Evolutionary conservation across 1,140 invertebrate species (phyloP).

Genomic region (Gyrodactylus bullatarudis): DNA sequence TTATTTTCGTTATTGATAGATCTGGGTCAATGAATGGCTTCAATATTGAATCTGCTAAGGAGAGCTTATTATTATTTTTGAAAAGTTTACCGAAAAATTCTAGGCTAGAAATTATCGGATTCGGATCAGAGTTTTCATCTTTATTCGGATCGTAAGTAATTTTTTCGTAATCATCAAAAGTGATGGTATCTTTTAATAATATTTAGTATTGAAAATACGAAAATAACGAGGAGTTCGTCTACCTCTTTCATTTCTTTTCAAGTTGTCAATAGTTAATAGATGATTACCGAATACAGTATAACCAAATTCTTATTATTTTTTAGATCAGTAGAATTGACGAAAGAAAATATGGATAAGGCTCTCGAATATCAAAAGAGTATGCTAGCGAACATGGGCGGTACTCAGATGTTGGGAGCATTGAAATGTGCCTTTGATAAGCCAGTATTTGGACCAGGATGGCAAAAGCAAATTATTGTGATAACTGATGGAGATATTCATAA

Average conservation of each 20-base stretch:
- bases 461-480: neutral
- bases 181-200: too few species aligned
- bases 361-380: neutral
- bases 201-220: too few species aligned
- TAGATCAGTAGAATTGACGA: too few species aligned
- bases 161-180: too few species aligned
- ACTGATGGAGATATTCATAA: neutral
- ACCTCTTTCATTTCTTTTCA: too few species aligned
- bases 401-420: neutral
- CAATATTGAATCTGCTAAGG: neutral
- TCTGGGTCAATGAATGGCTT: neutral
- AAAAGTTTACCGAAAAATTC: neutral
- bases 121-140: too few species aligned
- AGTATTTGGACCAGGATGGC: neutral
- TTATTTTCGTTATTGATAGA: too few species aligned
- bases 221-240: too few species aligned
- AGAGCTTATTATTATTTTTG: neutral
- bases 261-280: too few species aligned
- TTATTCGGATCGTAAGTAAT: too few species aligned
- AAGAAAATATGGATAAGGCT: neutral
- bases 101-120: neutral
- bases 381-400: neutral
- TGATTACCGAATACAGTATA: too few species aligned
- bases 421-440: neutral
- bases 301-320: too few species aligned